phyloP scores from a whole-genome alignment of 2,113 vertebrate genomes.

The Protobothrops flavoviridis region DNA sequence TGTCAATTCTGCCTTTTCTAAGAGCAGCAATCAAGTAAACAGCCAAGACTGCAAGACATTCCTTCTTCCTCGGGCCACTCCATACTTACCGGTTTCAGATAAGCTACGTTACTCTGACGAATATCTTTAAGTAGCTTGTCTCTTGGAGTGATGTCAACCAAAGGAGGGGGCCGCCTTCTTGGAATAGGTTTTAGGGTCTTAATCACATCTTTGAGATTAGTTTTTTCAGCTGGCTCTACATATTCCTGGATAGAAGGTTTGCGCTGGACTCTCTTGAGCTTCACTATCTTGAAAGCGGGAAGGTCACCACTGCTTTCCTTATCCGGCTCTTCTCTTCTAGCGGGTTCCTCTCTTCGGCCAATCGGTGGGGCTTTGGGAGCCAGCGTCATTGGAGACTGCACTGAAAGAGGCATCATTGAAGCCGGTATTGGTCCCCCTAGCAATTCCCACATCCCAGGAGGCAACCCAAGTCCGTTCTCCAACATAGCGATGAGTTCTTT shows the following conservation, averaged over 20 bases:
- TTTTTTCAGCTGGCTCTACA: constrained; percentile 71
- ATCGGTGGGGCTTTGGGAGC: not conserved
- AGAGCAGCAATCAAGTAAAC: not conserved
- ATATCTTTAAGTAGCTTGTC: constrained; percentile 89
- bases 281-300: constrained; percentile 65
- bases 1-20: not conserved
- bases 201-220: constrained; percentile 88
- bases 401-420: constrained; percentile 51
- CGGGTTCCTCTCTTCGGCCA: constrained; percentile 51
- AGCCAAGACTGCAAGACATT: not conserved
- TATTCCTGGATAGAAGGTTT: constrained; percentile 64
- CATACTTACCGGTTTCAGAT: constrained; percentile 84
- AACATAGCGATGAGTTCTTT: constrained; percentile 81
- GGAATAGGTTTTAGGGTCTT: constrained; percentile 90
- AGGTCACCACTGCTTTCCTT: constrained; percentile 33
- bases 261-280: constrained; percentile 76
- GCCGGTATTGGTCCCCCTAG: constrained; percentile 75
- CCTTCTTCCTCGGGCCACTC: not conserved
- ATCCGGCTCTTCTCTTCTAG: constrained; percentile 1
- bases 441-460: constrained; percentile 85
- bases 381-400: constrained; percentile 52
- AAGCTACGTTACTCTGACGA: constrained; percentile 90
- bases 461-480: constrained; percentile 83
- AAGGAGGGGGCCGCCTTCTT: constrained; percentile 81
- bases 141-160: constrained; percentile 86